A percentile compares a stretch with the other conserved stretches of the same genome.
Evolutionary conservation across 2,797 vertebrate genomes (phyloP).

Genomic region (Octomys mimax): DNA sequence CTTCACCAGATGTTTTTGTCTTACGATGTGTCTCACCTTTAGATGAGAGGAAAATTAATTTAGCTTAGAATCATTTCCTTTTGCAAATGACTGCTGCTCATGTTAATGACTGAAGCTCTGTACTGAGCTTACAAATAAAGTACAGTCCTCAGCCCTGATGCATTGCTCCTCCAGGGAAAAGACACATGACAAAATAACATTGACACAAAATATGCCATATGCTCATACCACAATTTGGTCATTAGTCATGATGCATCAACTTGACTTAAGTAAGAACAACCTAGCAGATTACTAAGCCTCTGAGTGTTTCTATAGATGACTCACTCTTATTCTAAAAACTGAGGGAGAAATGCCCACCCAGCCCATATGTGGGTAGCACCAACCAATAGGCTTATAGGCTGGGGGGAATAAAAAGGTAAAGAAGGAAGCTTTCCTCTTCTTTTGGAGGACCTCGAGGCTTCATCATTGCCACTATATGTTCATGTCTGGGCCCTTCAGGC

Average conservation of each 20-base stretch:
- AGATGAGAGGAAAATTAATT: conserved; percentile 21
- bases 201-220: neutral
- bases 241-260: neutral
- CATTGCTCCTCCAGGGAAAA: neutral
- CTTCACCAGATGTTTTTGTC: neutral
- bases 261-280: neutral
- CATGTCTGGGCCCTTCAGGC: neutral
- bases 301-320: neutral
- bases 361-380: neutral
- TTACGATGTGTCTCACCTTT: conserved; percentile 28
- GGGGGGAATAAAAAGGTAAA: neutral
- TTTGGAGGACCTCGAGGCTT: neutral
- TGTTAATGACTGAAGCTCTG: neutral
- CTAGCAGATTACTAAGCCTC: neutral
- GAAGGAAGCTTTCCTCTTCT: neutral
- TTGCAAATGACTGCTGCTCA: neutral
- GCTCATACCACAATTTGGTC: neutral
- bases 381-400: neutral
- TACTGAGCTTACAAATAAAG: conserved; percentile 7
- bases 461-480: neutral
- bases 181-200: neutral
- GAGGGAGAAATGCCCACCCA: neutral
- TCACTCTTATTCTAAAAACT: neutral
- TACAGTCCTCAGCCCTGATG: neutral
- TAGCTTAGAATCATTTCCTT: conserved; percentile 50